Base-by-base conservation (phyloP, 2,888 invertebrate genomes). In the Scaptomyza parva region DNA sequence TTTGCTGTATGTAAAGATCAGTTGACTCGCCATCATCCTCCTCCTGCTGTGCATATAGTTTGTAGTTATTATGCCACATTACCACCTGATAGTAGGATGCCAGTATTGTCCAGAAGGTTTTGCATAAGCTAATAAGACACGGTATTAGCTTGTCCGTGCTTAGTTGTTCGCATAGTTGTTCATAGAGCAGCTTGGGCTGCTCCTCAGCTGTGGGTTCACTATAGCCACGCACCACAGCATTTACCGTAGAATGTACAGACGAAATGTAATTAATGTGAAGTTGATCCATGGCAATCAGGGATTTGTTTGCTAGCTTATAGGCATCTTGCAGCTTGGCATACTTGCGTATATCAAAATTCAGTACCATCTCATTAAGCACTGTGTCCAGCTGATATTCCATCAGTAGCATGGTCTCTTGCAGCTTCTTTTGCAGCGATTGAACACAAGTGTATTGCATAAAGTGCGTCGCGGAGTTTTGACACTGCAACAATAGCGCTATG, bases 251-350 rank as follows among this genome's bases (percentile, higher is more conserved):
- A 76, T 97, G 98, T 14, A 99, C 96, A 0, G 97, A 96, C 39
- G 97, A 97, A 0, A 97, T 96, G 86, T 97, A 98, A 90, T 98
- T 98, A 94, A 99, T 98, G 79, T 97, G 97, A 9, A 99, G 91
- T 90, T 98, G 98, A 90, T 99, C 98, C 94, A 98, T 96, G 0
- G 98, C 97, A 2, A 96, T 95, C 91, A 98, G 95, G 0, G 96
- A 97, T 92, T 99, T 99, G 0, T 97, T 98, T 3, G 99, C 92
- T 20, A 98, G 92, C 37, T 94, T 94, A 89, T 98, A 99, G 0
- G 99, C 99, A 76, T 94, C 95, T 88, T 97, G 96, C 0, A 99
- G 92, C 78, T 97, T 96, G 9, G 94, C 93, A 89, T 98, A 99
- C 6, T 95, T 94, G 11, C 93, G 93, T 20, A 94, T 93, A 85